Percentiles rank a stretch among this genome's conserved stretches.
These are phyloP conservation scores for Adelphocoris suturalis DNA, from an alignment of 2,888 invertebrate genomes.

Conservation along the genomic window DNA sequence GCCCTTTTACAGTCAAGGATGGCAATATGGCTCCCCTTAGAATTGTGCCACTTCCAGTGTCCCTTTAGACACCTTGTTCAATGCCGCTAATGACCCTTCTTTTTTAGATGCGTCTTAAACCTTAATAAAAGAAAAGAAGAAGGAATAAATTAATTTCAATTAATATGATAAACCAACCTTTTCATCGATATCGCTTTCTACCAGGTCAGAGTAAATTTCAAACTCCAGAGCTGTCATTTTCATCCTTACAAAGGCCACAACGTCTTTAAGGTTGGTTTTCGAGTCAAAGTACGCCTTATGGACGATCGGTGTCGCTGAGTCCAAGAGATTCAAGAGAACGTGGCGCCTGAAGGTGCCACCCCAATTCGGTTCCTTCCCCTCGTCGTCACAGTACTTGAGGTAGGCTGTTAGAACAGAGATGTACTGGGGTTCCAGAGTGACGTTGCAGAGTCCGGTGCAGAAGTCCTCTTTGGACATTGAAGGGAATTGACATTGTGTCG, in stretches of 20 bases:
- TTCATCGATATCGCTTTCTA: background rate
- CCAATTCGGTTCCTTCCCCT: background rate
- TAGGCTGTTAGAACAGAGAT: background rate
- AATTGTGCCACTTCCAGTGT: too few species aligned
- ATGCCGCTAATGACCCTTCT: too few species aligned
- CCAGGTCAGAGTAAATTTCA: background rate
- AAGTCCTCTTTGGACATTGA: constrained; percentile 16
- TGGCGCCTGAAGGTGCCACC: constrained; percentile 20
- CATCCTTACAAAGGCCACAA: background rate
- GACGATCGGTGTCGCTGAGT: constrained; percentile 11
- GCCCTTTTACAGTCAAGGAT: too few species aligned
- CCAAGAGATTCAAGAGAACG: background rate
- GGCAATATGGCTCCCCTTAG: too few species aligned
- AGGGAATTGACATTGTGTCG: background rate
- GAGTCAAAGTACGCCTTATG: constrained; percentile 48
- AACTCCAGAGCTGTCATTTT: constrained; percentile 9
- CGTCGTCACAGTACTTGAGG: constrained; percentile 27
- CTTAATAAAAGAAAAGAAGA: too few species aligned
- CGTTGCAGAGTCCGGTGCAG: constrained; percentile 9
- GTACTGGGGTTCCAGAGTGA: constrained; percentile 7
- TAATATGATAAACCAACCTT: too few species aligned
- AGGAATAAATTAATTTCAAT: too few species aligned
- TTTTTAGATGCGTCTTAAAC: too few species aligned
- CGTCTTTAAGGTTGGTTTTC: background rate
- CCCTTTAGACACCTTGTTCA: too few species aligned